These are phyloP conservation scores for Oligia strigilis DNA, from an alignment of 2,888 invertebrate genomes.

Conservation along the genomic window DNA sequence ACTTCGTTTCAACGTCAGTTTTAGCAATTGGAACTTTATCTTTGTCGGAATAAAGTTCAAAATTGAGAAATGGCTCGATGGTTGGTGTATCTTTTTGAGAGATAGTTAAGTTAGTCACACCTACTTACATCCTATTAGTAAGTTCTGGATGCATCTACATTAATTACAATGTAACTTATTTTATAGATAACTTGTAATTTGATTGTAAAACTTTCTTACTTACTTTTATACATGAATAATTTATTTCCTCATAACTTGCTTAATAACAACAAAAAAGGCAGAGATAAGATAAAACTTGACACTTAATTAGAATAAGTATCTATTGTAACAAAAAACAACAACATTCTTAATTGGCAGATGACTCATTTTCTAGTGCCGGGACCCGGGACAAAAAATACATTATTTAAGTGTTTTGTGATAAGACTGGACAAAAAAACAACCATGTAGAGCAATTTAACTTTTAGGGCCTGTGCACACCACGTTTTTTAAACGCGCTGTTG, in stretches of 20 bases:
- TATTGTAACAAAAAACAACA: conserved; percentile 6
- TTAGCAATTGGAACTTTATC: not conserved
- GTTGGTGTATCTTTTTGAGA: not conserved
- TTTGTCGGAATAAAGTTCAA: not conserved
- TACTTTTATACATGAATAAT: not conserved
- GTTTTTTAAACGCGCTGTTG: no score
- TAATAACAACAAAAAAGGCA: conserved; percentile 19
- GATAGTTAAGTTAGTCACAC: not conserved
- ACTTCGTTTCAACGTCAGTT: not conserved
- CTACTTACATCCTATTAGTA: not conserved
- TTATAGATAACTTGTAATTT: not conserved
- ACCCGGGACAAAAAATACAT: not conserved
- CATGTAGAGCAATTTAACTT: not conserved
- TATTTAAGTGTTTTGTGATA: conserved; percentile 7
- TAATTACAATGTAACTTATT: not conserved
- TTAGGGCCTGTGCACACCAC: no score
- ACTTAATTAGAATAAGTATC: conserved; percentile 18
- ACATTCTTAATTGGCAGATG: conserved; percentile 37
- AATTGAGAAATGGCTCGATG: not conserved
- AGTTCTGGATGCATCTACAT: not conserved
- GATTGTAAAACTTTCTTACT: not conserved
- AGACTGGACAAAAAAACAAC: not conserved
- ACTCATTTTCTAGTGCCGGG: conserved; percentile 18
- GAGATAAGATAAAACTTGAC: conserved; percentile 39
- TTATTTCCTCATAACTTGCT: not conserved